Evolutionary conservation across 2,888 invertebrate genomes (phyloP).

Genomic region (Parelbella ahira): DNA sequence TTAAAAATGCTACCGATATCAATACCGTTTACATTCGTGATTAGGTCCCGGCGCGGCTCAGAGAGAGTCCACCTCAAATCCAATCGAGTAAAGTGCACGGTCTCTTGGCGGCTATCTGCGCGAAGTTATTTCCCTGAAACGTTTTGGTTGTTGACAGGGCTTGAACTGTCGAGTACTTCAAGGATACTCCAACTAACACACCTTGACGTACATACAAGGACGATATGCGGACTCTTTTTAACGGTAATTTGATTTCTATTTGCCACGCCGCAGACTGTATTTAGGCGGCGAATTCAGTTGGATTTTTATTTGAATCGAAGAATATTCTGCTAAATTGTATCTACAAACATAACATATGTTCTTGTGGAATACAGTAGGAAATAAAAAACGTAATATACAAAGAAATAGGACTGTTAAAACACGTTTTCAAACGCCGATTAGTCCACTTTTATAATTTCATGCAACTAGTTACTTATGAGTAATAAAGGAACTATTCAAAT

Average conservation of each 20-base stretch:
- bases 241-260: conserved; percentile 24
- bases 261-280: not conserved
- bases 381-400: not conserved
- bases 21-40: conserved; percentile 28
- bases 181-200: conserved; percentile 20
- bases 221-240: conserved; percentile 5
- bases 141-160: conserved; percentile 63
- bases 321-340: too few relatives aligned
- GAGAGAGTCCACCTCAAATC: conserved; percentile 60
- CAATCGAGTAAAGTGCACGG: conserved; percentile 72
- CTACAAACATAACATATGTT: too few relatives aligned
- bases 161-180: conserved; percentile 21
- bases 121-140: conserved; percentile 70
- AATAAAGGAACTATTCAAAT: conserved; percentile 12
- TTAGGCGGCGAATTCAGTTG: not conserved
- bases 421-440: too few relatives aligned
- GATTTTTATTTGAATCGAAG: too few relatives aligned
- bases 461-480: conserved; percentile 2
- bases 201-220: conserved; percentile 3
- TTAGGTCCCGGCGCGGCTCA: conserved; percentile 40
- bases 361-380: too few relatives aligned
- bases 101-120: conserved; percentile 36
- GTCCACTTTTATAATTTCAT: conserved; percentile 1
- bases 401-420: too few relatives aligned
- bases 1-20: conserved; percentile 8